phyloP scores from a whole-genome alignment of 2,888 invertebrate species.

The Cylloceria caligata region DNA sequence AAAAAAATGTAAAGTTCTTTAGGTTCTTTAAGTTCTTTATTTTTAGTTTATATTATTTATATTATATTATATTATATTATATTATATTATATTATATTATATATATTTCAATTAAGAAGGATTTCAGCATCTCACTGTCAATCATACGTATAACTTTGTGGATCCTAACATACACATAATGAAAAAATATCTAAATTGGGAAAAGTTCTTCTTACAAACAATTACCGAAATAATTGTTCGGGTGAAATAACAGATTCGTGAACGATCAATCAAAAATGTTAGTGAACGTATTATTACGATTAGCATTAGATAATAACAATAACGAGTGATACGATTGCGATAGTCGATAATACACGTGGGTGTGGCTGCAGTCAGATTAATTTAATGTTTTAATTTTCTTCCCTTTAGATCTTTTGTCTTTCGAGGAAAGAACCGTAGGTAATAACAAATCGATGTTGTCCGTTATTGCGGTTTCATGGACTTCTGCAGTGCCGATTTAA shows the following conservation, averaged over 20 bases:
- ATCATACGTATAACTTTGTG: too few species aligned
- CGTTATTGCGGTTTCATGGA: conserved; percentile 18
- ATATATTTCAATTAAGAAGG: too few species aligned
- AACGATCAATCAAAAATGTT: background rate
- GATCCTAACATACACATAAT: too few species aligned
- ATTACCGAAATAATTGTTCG: background rate
- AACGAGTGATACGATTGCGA: conserved; percentile 1
- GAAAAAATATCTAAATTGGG: too few species aligned
- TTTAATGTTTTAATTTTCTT: background rate
- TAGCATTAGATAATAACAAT: background rate
- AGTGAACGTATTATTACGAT: background rate
- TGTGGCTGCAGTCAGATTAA: conserved; percentile 11
- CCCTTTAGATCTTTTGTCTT: conserved; percentile 10
- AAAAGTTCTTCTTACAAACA: too few species aligned
- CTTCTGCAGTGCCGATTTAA: conserved; percentile 43
- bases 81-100: too few species aligned
- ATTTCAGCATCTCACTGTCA: too few species aligned
- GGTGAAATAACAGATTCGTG: background rate
- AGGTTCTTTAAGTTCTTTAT: too few species aligned
- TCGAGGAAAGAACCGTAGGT: background rate
- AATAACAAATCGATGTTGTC: background rate
- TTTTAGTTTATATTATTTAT: too few species aligned
- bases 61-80: too few species aligned
- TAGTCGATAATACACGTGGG: conserved; percentile 15
- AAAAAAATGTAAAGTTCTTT: too few species aligned